Evolutionary conservation across 2,113 vertebrate genomes (phyloP), one percentile per base, ranked within the genome.

Genomic region (Alectura lathami): DNA sequence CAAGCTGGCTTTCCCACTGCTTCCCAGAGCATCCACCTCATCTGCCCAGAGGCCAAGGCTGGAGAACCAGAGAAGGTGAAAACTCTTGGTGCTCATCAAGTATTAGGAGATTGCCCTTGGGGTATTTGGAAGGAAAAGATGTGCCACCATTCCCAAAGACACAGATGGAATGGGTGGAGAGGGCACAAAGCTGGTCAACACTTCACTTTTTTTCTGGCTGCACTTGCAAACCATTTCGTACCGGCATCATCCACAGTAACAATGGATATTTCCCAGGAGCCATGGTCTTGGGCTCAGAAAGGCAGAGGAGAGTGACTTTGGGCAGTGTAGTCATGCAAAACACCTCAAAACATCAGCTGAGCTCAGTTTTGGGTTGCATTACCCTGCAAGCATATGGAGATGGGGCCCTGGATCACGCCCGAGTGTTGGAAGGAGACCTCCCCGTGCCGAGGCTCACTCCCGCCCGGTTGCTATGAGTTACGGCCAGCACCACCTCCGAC

Each of bases 301-400:
- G 78, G 32, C 0, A 0, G 23, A 77, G n/a, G 30, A 86, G 13
- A 0, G 0, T 32, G 32, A 57, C 22, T 86, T 69, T 57, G 38
- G 66, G 69, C 38, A 59, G n/a, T 16, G 4, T 4, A 17, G 23
- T 23, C 11, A 3, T 6, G 24, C 22, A 50, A 17, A 56, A 40
- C 53, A 20, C 42, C 53, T 59, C 60, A 43, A 27, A 23, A 29
- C 30, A 36, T n/a, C 0, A 8, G 13, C 54, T 6, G 32, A 59
- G 29, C 17, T 42, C 51, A 11, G 24, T 75, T 32, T 26, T 50
- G 38, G 68, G 48, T 53, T 40, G 34, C 50, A 11, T 47, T 42
- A 29, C 20, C 24, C 47, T 53, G 64, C 23, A 77, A 67, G 51
- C 59, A 90, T 54, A 11, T 15, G 45, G 59, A 80, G 40, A 40